phyloP scores from a whole-genome alignment of 1,140 invertebrate genomes.

The Brachionus paranguensis region DNA sequence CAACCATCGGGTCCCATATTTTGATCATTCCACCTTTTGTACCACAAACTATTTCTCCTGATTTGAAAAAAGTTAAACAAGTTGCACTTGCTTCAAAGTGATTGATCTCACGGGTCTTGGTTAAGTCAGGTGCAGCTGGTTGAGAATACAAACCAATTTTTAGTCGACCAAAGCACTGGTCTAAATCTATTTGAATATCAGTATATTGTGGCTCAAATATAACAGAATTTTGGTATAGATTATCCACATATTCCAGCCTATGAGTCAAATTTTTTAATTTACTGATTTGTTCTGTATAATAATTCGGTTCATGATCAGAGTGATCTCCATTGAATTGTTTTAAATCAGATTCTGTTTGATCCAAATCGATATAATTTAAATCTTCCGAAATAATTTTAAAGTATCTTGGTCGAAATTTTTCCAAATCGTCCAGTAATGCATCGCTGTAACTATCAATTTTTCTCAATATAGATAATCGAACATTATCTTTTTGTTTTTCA shows the following conservation, averaged over 20 bases:
- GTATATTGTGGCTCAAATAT: not conserved
- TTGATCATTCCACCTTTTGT: not conserved
- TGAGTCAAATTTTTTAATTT: not conserved
- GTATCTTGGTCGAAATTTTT: not conserved
- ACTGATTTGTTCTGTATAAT: not conserved
- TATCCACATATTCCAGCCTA: not conserved
- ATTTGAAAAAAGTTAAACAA: not conserved
- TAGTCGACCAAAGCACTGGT: not conserved
- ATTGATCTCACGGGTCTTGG: not conserved
- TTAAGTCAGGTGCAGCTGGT: not conserved
- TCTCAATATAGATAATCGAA: not conserved
- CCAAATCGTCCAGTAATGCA: not conserved
- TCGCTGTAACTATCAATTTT: not conserved
- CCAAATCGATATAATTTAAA: not conserved
- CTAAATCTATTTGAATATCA: not conserved
- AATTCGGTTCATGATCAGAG: not conserved
- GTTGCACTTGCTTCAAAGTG: not conserved
- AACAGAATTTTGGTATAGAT: not conserved
- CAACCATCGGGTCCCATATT: not conserved
- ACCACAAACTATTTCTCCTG: not conserved
- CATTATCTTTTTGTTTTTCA: not conserved
- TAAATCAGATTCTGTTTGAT: not conserved
- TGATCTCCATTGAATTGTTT: not conserved
- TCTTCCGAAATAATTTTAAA: not conserved
- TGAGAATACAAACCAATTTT: not conserved